phyloP scores from a whole-genome alignment of 2,888 invertebrate genomes.

The Macaria liturata region DNA sequence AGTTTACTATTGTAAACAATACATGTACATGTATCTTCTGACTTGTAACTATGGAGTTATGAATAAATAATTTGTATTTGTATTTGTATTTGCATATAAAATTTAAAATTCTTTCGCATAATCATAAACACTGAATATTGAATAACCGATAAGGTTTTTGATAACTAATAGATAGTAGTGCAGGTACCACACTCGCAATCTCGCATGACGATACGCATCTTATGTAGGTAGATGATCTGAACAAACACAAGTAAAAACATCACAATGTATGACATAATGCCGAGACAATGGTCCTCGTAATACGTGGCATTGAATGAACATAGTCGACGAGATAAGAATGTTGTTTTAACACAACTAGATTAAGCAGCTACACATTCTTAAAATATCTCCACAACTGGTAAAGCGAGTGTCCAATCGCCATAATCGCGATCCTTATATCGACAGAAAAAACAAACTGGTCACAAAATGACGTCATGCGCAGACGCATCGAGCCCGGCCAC shows the following conservation, averaged over 20 bases:
- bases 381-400: constrained; percentile 27
- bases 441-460: constrained; percentile 50
- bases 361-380: constrained; percentile 25
- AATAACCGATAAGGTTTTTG: no score
- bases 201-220: neutral
- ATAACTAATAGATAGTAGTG: no score
- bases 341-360: constrained; percentile 26
- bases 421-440: constrained; percentile 59
- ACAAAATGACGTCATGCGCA: constrained; percentile 63
- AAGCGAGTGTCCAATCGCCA: constrained; percentile 42
- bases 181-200: neutral
- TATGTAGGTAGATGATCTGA: neutral
- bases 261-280: constrained; percentile 13
- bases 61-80: no score
- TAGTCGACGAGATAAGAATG: constrained; percentile 22
- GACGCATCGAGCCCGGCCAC: constrained; percentile 55
- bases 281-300: constrained; percentile 20
- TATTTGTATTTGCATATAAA: no score
- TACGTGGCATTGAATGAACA: constrained; percentile 21
- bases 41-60: no score
- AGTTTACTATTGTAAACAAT: no score
- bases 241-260: constrained; percentile 13
- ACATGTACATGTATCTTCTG: no score
- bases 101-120: no score
- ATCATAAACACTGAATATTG: no score